Evolutionary conservation across 1,140 invertebrate species (phyloP).

Genomic region (Bombus impatiens): DNA sequence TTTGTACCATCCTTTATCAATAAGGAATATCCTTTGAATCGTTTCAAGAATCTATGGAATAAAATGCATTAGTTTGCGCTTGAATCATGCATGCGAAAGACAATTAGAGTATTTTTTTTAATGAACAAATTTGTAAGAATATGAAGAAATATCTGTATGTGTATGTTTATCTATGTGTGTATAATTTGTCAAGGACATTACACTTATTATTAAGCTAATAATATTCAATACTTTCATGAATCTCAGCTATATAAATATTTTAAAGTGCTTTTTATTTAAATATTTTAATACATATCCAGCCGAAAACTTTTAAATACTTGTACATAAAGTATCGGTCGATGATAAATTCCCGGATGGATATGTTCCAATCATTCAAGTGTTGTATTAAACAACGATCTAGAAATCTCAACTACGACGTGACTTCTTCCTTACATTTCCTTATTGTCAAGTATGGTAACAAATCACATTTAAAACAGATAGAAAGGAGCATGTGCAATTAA

Average conservation of each 20-base stretch:
- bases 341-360: neutral
- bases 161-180: neutral
- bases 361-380: neutral
- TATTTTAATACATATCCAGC: slow-evolving; percentile 6
- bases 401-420: slow-evolving; percentile 28
- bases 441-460: slow-evolving; percentile 62
- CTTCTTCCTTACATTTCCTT: slow-evolving; percentile 51
- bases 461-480: slow-evolving; percentile 58
- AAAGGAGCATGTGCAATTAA: slow-evolving; percentile 40
- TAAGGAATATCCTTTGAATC: slow-evolving; percentile 61
- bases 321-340: neutral
- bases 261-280: slow-evolving; percentile 17
- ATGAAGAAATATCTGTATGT: neutral
- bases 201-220: slow-evolving; percentile 31
- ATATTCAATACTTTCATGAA: slow-evolving; percentile 29
- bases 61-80: neutral
- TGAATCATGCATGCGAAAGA: neutral
- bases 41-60: slow-evolving; percentile 17
- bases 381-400: slow-evolving; percentile 14
- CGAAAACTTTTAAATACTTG: neutral
- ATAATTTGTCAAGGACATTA: neutral
- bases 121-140: neutral
- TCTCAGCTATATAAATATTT: slow-evolving; percentile 33
- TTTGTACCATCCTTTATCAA: slow-evolving; percentile 66
- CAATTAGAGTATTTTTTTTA: neutral